These are phyloP conservation scores for Perizoma affinitatum DNA, from an alignment of 2,888 invertebrate genomes.

Conservation along the genomic window DNA sequence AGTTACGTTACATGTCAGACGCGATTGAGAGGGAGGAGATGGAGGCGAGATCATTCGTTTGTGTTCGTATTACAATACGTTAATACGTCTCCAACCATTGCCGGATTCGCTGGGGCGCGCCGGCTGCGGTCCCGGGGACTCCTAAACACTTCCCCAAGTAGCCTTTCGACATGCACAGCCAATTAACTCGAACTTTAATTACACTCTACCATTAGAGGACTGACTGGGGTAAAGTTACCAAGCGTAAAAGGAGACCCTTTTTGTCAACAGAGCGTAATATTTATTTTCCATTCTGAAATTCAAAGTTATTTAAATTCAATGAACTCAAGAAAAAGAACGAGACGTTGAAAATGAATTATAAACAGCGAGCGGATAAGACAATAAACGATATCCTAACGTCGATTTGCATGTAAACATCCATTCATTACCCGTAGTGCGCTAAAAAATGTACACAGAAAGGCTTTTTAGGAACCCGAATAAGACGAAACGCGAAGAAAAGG, in stretches of 20 bases:
- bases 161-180: slow-evolving; percentile 60
- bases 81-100: slow-evolving; percentile 64
- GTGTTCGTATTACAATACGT: slow-evolving; percentile 71
- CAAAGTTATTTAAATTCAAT: slow-evolving; percentile 41
- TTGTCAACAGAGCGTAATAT: slow-evolving; percentile 43
- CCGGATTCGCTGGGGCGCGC: slow-evolving; percentile 37
- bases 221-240: slow-evolving; percentile 47
- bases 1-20: slow-evolving; percentile 42
- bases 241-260: slow-evolving; percentile 42
- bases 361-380: slow-evolving; percentile 41
- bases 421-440: slow-evolving; percentile 60
- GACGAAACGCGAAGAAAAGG: slow-evolving; percentile 73
- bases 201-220: slow-evolving; percentile 63
- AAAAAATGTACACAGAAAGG: slow-evolving; percentile 68
- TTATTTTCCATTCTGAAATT: slow-evolving; percentile 37
- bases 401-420: slow-evolving; percentile 56
- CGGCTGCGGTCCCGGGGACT: slow-evolving; percentile 60
- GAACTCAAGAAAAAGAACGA: slow-evolving; percentile 38
- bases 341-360: slow-evolving; percentile 39
- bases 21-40: slow-evolving; percentile 49
- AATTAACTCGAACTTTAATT: slow-evolving; percentile 70
- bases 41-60: slow-evolving; percentile 44
- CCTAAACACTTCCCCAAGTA: slow-evolving; percentile 56
- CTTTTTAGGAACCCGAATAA: slow-evolving; percentile 68
- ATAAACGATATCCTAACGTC: slow-evolving; percentile 53